Conservation (phyloP, 1,140 invertebrate genomes). For the Drosophila nasuta region DNA sequence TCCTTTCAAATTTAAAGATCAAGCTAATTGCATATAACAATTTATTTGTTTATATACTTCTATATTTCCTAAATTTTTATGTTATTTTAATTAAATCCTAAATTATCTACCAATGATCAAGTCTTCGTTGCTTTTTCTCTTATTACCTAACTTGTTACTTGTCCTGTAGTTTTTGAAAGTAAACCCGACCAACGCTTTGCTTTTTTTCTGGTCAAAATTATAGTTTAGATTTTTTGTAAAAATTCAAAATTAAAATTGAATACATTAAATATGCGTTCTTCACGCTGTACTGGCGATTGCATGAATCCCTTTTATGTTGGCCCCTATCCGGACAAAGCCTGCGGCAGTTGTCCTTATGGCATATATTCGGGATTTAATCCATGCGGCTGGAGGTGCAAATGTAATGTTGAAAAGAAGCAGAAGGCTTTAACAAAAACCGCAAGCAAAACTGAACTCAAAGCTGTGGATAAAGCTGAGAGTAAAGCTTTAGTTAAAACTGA, state of each 20-base stretch:
- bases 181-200: not conserved
- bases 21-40: no score
- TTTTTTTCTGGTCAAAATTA: not conserved
- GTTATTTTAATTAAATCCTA: not conserved
- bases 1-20: no score
- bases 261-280: slow-evolving; percentile 29
- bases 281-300: not conserved
- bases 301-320: slow-evolving; percentile 67
- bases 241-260: not conserved
- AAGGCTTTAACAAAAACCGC: not conserved
- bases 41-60: no score
- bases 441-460: not conserved
- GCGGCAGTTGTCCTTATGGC: slow-evolving; percentile 42
- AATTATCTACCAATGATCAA: not conserved
- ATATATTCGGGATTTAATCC: slow-evolving; percentile 50
- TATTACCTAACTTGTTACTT: not conserved
- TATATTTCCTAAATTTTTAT: no score
- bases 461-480: not conserved
- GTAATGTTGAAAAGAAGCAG: not conserved
- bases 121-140: not conserved
- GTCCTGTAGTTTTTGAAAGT: not conserved
- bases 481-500: not conserved
- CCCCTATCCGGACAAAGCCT: slow-evolving; percentile 45
- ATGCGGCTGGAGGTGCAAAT: slow-evolving; percentile 35
- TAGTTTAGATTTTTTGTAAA: not conserved